Conservation (phyloP, 2,797 vertebrate species). For the Yasuhikotakia modesta region DNA sequence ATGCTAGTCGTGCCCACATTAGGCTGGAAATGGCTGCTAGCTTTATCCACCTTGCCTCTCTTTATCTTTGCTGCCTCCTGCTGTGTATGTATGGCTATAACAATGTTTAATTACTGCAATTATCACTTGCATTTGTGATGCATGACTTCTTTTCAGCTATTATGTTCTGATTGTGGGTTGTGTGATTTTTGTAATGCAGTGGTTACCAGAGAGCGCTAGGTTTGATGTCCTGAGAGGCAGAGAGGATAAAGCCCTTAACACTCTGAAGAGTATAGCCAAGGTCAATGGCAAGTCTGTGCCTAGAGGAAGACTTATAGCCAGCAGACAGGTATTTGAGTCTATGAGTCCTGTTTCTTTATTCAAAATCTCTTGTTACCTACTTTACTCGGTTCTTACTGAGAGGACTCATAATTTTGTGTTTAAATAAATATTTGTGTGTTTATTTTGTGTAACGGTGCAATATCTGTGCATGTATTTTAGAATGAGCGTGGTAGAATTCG, state of each 20-base stretch:
- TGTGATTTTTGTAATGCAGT: conserved; percentile 68
- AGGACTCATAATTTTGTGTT: not conserved
- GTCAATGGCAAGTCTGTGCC: conserved; percentile 86
- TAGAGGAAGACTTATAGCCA: conserved; percentile 76
- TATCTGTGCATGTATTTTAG: conserved; percentile 66
- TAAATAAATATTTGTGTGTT: not conserved
- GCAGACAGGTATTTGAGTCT: conserved; percentile 75
- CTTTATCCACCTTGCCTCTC: conserved; percentile 81
- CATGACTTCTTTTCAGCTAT: not conserved
- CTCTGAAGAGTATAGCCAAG: conserved; percentile 80
- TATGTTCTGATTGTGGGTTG: not conserved
- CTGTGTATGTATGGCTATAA: conserved; percentile 78
- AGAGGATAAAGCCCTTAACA: conserved; percentile 81
- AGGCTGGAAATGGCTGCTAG: conserved; percentile 91
- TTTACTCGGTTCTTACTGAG: not conserved
- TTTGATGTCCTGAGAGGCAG: conserved; percentile 85
- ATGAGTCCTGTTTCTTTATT: not conserved
- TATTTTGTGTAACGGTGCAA: not conserved
- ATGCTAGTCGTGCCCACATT: conserved; percentile 87
- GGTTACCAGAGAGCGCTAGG: conserved; percentile 90
- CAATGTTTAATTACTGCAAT: not conserved
- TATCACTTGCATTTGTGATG: not conserved
- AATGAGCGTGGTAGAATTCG: conserved; percentile 80
- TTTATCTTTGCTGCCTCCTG: conserved; percentile 81
- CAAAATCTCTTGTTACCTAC: not conserved